These are phyloP conservation scores for Pseudoatta argentina DNA, from an alignment of 1,140 invertebrate species.

Conservation along the genomic window DNA sequence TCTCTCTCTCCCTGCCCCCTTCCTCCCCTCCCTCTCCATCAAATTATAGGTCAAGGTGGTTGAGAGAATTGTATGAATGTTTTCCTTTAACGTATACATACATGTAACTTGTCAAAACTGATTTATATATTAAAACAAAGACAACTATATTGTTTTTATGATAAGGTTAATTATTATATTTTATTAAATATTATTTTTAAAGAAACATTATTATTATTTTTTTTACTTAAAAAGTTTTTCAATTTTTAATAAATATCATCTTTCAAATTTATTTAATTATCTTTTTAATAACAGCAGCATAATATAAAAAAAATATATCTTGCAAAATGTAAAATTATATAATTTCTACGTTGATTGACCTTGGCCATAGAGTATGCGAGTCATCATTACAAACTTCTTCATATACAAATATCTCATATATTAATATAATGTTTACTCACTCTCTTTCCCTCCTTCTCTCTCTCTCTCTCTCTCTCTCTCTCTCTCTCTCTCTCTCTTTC, in stretches of 20 bases:
- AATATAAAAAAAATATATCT: background rate
- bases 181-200: background rate
- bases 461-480: background rate
- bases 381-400: background rate
- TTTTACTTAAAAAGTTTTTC: background rate
- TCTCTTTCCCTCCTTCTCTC: background rate
- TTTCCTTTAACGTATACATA: background rate
- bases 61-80: background rate
- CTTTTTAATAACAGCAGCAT: background rate
- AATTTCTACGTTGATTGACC: background rate
- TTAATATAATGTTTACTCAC: constrained; percentile 10
- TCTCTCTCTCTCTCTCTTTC: too few species aligned
- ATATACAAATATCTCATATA: background rate
- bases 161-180: background rate
- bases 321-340: background rate
- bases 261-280: too few species aligned
- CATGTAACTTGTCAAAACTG: background rate
- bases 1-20: too few species aligned
- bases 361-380: background rate
- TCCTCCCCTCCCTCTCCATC: too few species aligned
- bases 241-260: background rate
- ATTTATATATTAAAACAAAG: background rate
- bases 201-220: background rate
- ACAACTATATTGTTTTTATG: background rate
- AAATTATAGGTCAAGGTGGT: constrained; percentile 21